Evolutionary conservation across 2,797 vertebrate genomes (phyloP).

Genomic region (Aplochiton taeniatus): DNA sequence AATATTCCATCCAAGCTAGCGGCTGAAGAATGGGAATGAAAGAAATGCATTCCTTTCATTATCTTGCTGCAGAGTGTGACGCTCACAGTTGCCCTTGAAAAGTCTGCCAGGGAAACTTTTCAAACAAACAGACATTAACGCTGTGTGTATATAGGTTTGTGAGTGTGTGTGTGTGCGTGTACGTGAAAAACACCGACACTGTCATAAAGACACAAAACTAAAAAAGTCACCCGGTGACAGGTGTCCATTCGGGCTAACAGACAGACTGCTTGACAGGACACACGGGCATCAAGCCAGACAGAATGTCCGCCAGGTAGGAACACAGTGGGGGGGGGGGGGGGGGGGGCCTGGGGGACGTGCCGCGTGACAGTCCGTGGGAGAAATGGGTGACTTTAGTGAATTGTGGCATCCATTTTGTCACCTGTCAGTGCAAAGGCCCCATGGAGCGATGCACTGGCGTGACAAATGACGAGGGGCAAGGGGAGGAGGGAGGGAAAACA

Average conservation of each 20-base stretch:
- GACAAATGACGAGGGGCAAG: conserved; percentile 32
- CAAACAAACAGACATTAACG: no score
- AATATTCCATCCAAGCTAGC: no score
- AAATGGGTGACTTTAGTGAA: conserved; percentile 58
- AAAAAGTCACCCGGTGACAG: no score
- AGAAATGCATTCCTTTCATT: no score
- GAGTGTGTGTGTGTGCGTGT: neutral
- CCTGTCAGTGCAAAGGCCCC: conserved; percentile 44
- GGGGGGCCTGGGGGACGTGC: conserved; percentile 36
- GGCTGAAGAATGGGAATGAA: no score
- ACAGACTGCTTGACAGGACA: neutral
- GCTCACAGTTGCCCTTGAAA: no score
- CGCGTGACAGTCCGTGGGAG: conserved; percentile 59
- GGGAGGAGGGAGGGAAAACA: conserved; percentile 21
- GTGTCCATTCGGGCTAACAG: neutral
- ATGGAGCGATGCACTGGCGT: conserved; percentile 32
- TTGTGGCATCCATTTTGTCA: conserved; percentile 50
- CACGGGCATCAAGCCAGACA: neutral
- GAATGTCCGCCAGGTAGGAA: conserved; percentile 29
- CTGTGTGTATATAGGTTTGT: neutral
- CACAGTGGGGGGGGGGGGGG: conserved; percentile 49
- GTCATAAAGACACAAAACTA: neutral
- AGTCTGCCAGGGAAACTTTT: no score
- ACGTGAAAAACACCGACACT: neutral
- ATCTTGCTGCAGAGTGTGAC: no score